These are phyloP conservation scores for Hymenopus coronatus DNA, from an alignment of 2,888 invertebrate species.

Conservation along the genomic window DNA sequence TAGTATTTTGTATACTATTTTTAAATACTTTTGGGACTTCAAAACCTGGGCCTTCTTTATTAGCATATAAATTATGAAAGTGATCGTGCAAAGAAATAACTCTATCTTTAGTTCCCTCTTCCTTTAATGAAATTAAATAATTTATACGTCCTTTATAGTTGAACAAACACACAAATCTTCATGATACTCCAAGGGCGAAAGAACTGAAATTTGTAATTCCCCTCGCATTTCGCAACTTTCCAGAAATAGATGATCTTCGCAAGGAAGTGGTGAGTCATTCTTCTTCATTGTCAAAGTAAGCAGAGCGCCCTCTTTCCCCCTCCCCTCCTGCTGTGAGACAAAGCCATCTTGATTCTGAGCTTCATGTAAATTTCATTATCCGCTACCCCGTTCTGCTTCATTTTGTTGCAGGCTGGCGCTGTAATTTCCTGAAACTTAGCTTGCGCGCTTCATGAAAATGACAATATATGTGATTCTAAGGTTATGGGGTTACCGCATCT, in stretches of 20 bases:
- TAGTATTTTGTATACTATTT: too few species aligned
- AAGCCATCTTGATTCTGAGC: conserved; percentile 26
- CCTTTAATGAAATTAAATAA: too few species aligned
- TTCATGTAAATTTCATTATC: conserved; percentile 29
- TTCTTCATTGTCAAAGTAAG: background rate
- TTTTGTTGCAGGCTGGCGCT: background rate
- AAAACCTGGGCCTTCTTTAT: too few species aligned
- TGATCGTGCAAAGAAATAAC: too few species aligned
- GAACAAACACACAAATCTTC: background rate
- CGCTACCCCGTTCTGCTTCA: background rate
- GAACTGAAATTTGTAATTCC: background rate
- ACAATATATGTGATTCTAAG: conserved; percentile 24
- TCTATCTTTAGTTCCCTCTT: too few species aligned
- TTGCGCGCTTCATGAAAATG: conserved; percentile 27
- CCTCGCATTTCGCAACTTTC: background rate
- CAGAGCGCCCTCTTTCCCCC: background rate
- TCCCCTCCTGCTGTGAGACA: conserved; percentile 2
- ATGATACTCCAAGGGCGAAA: background rate
- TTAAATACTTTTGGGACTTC: too few species aligned
- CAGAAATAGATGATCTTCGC: background rate
- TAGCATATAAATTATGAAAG: too few species aligned
- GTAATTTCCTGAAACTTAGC: conserved; percentile 25
- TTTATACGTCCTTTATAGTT: background rate
- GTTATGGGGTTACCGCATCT: background rate
- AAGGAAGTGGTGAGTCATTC: background rate